A percentile compares a stretch with the other conserved stretches of the same genome.
These are phyloP conservation scores for Ganaspis sp. DNA, from an alignment of 1,140 invertebrate genomes.

Conservation along the genomic window DNA sequence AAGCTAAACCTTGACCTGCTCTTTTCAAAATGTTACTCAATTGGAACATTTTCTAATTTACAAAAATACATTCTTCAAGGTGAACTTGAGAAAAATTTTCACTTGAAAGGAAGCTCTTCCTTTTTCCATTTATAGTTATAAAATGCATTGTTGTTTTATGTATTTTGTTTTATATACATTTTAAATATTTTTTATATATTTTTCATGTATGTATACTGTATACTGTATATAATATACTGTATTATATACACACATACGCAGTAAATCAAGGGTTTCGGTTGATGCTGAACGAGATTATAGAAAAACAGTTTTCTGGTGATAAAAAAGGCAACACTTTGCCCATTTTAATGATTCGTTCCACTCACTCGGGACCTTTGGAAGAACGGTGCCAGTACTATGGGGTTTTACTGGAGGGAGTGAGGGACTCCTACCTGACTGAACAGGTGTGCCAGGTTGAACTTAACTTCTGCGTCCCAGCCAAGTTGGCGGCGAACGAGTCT, in stretches of 20 bases:
- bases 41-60: neutral
- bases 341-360: constrained; percentile 6
- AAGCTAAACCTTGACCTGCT: constrained; percentile 7
- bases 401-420: constrained; percentile 35
- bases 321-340: constrained; percentile 27
- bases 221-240: neutral
- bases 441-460: constrained; percentile 56
- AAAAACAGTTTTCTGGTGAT: no score
- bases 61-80: neutral
- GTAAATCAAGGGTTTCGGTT: neutral
- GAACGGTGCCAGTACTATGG: constrained; percentile 8
- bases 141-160: no score
- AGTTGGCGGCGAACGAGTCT: constrained; percentile 48
- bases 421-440: constrained; percentile 57
- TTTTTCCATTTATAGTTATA: no score
- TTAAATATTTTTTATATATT: neutral
- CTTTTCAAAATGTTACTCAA: constrained; percentile 15
- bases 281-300: no score
- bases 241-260: neutral
- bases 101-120: no score
- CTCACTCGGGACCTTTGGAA: constrained; percentile 15
- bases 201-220: neutral
- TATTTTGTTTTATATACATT: no score
- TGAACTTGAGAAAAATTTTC: neutral
- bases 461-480: constrained; percentile 37